Conservation (phyloP, 2,888 invertebrate genomes). For the Diaperis boleti region DNA sequence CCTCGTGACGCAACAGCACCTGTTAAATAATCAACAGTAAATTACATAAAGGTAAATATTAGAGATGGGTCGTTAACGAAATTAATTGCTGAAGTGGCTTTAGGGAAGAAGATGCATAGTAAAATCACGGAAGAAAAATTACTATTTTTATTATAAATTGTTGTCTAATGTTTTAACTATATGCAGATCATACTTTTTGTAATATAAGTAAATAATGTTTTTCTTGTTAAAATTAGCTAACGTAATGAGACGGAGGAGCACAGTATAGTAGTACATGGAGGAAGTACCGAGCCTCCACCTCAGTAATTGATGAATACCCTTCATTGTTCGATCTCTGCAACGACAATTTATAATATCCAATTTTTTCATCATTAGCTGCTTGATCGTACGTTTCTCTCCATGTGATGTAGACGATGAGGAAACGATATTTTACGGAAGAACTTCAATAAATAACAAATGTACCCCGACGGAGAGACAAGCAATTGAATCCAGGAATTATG, state of each 20-base stretch:
- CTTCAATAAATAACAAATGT: constrained; percentile 51
- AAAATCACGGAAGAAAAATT: too few species aligned
- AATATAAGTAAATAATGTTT: too few species aligned
- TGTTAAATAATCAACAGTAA: constrained; percentile 23
- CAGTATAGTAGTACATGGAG: too few species aligned
- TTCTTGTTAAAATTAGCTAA: too few species aligned
- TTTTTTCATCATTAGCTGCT: constrained; percentile 41
- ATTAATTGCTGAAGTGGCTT: constrained; percentile 12
- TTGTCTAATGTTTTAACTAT: too few species aligned
- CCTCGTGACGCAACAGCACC: constrained; percentile 8
- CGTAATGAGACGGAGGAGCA: too few species aligned
- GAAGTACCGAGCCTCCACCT: too few species aligned
- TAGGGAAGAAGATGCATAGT: too few species aligned
- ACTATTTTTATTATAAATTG: too few species aligned
- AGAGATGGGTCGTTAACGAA: constrained; percentile 2
- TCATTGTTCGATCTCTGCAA: constrained; percentile 34
- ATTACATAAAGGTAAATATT: constrained; percentile 17
- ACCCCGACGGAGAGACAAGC: constrained; percentile 54
- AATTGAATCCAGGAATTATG: constrained; percentile 57
- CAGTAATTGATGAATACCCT: constrained; percentile 31
- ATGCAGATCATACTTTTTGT: too few species aligned
- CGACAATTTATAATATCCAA: constrained; percentile 32
- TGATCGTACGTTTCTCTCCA: constrained; percentile 23
- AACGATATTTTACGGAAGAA: constrained; percentile 45
- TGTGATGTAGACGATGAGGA: constrained; percentile 44